Evolutionary conservation across 1,140 invertebrate species (phyloP), one percentile per base, ranked within the genome.

Genomic region (Psilanteris sp.): DNA sequence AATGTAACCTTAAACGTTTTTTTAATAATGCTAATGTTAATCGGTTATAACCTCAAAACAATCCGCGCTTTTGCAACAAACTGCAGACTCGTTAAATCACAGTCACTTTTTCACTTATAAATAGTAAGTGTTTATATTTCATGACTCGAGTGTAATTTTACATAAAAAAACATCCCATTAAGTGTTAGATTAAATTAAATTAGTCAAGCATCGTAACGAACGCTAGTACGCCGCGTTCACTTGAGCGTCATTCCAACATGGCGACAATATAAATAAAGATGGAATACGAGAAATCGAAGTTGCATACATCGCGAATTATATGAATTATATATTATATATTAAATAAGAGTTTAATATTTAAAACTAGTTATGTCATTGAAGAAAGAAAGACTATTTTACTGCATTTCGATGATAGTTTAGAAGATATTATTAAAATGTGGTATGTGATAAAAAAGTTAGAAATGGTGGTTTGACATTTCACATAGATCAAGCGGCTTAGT

Each of bases 161-260:
- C 29, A 0, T 27, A 22, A 27, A 31, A 32, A 31, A 11, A n/a
- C n/a, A n/a, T n/a, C 59, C 24, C 16, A 46, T 39, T 6, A 22
- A 22, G 26, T 27, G 46, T 8, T 9, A 16, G 15, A 50, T 70
- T 41, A 50, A 76, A 64, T 59, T 66, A 41, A 8, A 70, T 66
- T 7, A 55, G 24, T 44, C 44, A 27, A 68, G 20, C 76, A 75
- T 80, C 61, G 26, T 44, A 81, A 81, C 66, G 61, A 71, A 71
- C 57, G 50, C 70, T 27, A 43, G 6, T 41, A 50, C 44, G 61
- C 76, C 64, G 80, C 75, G 74, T 79, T 81, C 10, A 59, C 46
- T 39, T 13, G 39, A 62, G 70, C 72, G 57, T 75, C 68, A 24
- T 48, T 77, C 34, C 74, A 81, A 82, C 48, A 80, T 82, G 81